A percentile compares a stretch with the other conserved stretches of the same genome.
Evolutionary conservation across 2,888 invertebrate genomes (phyloP).

Genomic region (Meandrusa payeni): DNA sequence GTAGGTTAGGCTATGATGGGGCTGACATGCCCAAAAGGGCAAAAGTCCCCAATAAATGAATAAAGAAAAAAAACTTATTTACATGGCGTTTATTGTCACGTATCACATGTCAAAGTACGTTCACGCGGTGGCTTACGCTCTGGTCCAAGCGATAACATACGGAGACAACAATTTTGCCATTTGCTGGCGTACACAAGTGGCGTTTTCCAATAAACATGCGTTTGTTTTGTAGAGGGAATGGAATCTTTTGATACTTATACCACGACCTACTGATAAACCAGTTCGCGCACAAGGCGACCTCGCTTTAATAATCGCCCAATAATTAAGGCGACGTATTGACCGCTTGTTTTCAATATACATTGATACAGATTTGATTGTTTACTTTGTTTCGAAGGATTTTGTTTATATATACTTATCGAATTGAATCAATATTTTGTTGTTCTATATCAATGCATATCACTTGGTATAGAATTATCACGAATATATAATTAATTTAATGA

Average conservation of each 20-base stretch:
- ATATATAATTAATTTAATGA: no score
- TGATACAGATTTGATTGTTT: slow-evolving; percentile 49
- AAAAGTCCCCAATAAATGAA: no score
- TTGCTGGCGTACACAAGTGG: slow-evolving; percentile 1
- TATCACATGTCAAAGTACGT: no score
- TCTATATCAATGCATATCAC: no score
- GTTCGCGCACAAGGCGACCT: slow-evolving; percentile 72
- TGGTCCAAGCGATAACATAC: slow-evolving; percentile 37
- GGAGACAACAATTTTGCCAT: slow-evolving; percentile 26
- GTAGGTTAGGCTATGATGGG: no score
- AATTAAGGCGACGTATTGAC: slow-evolving; percentile 72
- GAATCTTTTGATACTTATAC: slow-evolving; percentile 48
- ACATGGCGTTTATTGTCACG: no score
- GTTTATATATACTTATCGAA: slow-evolving; percentile 2
- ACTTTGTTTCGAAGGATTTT: slow-evolving; percentile 12
- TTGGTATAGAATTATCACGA: no score
- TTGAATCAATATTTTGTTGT: slow-evolving; percentile 13
- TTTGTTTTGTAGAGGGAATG: slow-evolving; percentile 29
- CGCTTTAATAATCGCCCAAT: slow-evolving; percentile 61
- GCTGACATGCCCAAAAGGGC: no score
- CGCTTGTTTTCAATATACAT: slow-evolving; percentile 66
- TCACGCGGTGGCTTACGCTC: slow-evolving; percentile 35
- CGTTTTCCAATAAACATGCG: slow-evolving; percentile 22
- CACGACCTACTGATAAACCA: slow-evolving; percentile 64
- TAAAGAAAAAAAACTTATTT: no score